Conservation (phyloP, 92 coral and sea anemone genomes). For the Palythoa grandis region DNA sequence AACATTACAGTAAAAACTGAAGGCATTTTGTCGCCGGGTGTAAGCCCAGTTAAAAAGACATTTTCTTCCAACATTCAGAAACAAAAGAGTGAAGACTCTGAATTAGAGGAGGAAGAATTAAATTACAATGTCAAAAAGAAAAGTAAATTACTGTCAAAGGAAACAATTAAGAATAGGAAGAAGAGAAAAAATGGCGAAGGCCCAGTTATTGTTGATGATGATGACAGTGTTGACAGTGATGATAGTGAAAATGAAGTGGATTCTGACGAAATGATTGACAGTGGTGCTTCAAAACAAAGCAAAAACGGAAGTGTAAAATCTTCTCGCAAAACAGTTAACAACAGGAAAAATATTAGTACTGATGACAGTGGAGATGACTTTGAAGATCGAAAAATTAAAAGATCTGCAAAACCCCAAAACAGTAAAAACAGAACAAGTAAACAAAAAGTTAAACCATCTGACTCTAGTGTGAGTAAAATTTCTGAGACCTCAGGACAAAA, state of each 20-base stretch:
- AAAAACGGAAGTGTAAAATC: not conserved
- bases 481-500: not conserved
- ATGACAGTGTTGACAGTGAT: slow-evolving; percentile 41
- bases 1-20: slow-evolving; percentile 67
- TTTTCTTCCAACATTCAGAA: slow-evolving; percentile 18
- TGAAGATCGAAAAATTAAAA: not conserved
- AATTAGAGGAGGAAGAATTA: not conserved
- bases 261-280: not conserved
- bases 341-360: not conserved
- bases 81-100: slow-evolving; percentile 10
- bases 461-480: not conserved
- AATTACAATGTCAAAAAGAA: not conserved
- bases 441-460: not conserved
- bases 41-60: slow-evolving; percentile 71
- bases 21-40: slow-evolving; percentile 60
- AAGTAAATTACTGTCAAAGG: not conserved
- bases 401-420: slow-evolving; percentile 3
- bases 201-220: slow-evolving; percentile 36
- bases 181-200: slow-evolving; percentile 17
- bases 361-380: slow-evolving; percentile 23
- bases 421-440: not conserved
- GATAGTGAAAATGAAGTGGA: slow-evolving; percentile 43
- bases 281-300: not conserved
- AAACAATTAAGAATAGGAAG: not conserved
- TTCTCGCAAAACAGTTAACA: not conserved